A percentile compares a stretch with the other conserved stretches of the same genome.
Conservation (phyloP, 2,113 vertebrate genomes). For the Heloderma charlesbogerti region DNA sequence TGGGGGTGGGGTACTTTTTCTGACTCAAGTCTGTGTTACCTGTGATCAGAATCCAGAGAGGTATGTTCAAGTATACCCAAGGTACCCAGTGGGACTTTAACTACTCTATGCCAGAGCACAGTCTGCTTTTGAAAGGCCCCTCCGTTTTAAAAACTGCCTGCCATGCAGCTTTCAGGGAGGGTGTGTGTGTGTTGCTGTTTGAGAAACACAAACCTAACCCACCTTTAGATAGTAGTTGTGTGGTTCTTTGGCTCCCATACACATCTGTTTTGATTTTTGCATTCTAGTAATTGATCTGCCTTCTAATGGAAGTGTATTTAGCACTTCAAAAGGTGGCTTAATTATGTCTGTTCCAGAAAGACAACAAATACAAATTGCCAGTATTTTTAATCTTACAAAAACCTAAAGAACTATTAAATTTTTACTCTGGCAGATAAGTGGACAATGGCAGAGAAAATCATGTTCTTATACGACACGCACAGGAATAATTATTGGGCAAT, state of each 20-base stretch:
- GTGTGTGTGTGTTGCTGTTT: neutral
- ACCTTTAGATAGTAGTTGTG: neutral
- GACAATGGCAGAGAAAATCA: constrained; percentile 4
- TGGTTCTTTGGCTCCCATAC: neutral
- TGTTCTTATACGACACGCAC: neutral
- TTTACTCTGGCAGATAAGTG: neutral
- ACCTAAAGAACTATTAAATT: neutral
- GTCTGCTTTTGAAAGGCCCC: neutral
- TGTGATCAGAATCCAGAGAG: neutral
- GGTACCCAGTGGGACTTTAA: neutral
- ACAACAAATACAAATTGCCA: constrained; percentile 11
- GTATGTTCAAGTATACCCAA: neutral
- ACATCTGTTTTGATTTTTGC: neutral
- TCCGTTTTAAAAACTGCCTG: neutral
- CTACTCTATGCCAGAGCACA: neutral
- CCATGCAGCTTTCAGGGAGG: neutral
- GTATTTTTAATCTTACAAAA: constrained; percentile 10
- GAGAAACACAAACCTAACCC: neutral
- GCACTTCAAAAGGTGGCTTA: neutral
- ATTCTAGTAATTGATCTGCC: neutral
- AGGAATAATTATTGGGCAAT: constrained; percentile 24
- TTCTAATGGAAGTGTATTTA: neutral
- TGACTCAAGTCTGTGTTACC: neutral
- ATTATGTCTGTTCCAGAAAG: neutral
- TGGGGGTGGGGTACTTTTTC: no score